phyloP scores from a whole-genome alignment of 2,888 invertebrate genomes.

The Carabus problematicus region DNA sequence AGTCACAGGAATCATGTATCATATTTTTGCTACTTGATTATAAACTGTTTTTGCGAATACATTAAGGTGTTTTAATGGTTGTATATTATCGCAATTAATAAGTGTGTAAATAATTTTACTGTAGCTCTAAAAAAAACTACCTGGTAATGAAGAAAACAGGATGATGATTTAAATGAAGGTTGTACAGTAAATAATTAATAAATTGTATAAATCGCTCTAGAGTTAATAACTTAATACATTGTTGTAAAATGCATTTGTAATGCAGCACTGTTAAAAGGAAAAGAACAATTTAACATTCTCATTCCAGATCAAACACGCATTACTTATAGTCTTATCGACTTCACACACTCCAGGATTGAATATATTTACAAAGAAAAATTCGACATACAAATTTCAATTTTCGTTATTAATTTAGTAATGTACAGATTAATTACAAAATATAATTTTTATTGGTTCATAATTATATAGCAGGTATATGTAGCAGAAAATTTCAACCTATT shows the following conservation, averaged over 20 bases:
- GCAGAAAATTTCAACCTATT: not conserved
- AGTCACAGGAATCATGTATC: slow-evolving; percentile 35
- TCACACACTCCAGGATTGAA: no score
- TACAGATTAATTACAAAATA: no score
- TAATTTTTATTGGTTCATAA: no score
- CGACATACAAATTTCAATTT: no score
- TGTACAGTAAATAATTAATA: slow-evolving; percentile 27
- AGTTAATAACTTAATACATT: slow-evolving; percentile 31
- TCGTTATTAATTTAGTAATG: no score
- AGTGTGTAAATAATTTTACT: slow-evolving; percentile 28
- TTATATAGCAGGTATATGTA: no score
- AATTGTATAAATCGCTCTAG: slow-evolving; percentile 18
- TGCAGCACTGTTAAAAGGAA: not conserved
- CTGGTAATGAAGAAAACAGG: slow-evolving; percentile 19
- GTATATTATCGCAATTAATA: slow-evolving; percentile 35
- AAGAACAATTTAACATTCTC: not conserved
- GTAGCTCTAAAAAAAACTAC: slow-evolving; percentile 14
- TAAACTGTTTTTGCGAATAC: slow-evolving; percentile 23
- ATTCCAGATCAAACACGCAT: slow-evolving; percentile 7
- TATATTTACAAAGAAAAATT: no score
- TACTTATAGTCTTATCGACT: no score
- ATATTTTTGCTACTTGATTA: slow-evolving; percentile 31
- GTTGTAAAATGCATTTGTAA: slow-evolving; percentile 12
- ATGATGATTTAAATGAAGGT: slow-evolving; percentile 29
- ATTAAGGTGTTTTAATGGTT: slow-evolving; percentile 36